phyloP scores from a whole-genome alignment of 2,113 vertebrate genomes.

The Charadrius vociferus region DNA sequence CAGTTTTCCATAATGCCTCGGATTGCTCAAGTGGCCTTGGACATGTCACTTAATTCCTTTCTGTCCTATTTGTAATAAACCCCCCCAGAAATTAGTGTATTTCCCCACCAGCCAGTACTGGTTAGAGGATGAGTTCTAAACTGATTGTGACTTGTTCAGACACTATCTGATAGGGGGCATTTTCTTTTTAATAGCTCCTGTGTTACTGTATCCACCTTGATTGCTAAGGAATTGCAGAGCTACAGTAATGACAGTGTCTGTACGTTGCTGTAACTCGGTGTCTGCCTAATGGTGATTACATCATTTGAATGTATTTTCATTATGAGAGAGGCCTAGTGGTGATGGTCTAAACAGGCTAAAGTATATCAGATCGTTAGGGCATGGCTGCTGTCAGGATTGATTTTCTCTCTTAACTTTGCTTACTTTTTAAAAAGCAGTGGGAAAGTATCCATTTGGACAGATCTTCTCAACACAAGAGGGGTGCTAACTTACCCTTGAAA shows the following conservation, averaged over 20 bases:
- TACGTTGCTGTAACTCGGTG: neutral
- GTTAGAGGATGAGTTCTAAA: neutral
- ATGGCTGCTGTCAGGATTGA: neutral
- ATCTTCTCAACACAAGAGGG: neutral
- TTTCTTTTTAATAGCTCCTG: neutral
- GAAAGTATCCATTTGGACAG: neutral
- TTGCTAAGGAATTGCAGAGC: neutral
- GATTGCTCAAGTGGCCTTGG: neutral
- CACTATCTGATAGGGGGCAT: neutral
- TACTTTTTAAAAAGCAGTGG: neutral
- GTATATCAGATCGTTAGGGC: neutral
- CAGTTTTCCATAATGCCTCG: neutral
- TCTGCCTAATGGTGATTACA: neutral
- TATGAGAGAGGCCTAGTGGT: neutral
- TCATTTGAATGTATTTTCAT: neutral
- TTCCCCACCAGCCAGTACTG: neutral
- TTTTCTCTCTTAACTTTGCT: neutral
- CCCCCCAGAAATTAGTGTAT: neutral
- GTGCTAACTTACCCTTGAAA: neutral
- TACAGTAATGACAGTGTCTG: neutral
- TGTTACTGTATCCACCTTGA: neutral
- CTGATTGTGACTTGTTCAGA: neutral
- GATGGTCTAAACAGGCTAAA: neutral
- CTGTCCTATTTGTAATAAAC: neutral
- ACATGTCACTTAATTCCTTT: neutral